phyloP scores from a whole-genome alignment of 2,888 invertebrate genomes.

The Odontothrips loti region DNA sequence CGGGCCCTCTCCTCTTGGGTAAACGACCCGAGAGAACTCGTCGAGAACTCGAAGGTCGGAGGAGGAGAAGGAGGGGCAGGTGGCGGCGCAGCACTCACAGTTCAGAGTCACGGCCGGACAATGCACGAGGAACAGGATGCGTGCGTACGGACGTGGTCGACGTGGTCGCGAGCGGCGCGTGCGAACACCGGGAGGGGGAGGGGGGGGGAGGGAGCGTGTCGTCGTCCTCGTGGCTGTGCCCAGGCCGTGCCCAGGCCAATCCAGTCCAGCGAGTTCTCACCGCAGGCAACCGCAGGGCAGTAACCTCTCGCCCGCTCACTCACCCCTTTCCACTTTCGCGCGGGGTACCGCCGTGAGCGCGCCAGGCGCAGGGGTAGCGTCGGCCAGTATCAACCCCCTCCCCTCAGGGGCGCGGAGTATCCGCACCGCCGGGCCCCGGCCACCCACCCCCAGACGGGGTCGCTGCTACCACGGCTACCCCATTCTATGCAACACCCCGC shows the following conservation, averaged over 20 bases:
- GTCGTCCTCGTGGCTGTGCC: too few species aligned
- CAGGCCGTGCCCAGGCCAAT: too few species aligned
- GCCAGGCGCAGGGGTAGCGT: not conserved
- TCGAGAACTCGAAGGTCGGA: conserved; percentile 31
- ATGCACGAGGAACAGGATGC: conserved; percentile 24
- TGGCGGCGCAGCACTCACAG: conserved; percentile 13
- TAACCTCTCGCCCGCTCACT: too few species aligned
- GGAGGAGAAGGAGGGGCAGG: conserved; percentile 27
- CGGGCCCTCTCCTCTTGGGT: not conserved
- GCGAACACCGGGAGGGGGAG: too few species aligned
- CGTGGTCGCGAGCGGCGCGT: too few species aligned
- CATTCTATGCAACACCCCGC: too few species aligned
- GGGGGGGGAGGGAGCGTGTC: too few species aligned
- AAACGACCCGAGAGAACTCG: conserved; percentile 3
- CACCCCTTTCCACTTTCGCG: not conserved
- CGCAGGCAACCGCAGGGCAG: too few species aligned
- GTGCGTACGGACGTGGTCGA: not conserved
- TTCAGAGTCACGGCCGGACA: conserved; percentile 11
- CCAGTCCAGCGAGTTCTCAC: too few species aligned
- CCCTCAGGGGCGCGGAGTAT: not conserved
- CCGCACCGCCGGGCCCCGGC: not conserved
- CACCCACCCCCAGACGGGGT: not conserved
- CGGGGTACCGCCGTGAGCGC: not conserved
- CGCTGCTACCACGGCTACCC: too few species aligned
- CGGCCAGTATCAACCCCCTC: not conserved